Percentiles rank a stretch among this genome's conserved stretches.
Evolutionary conservation across 2,888 invertebrate genomes (phyloP).

Genomic region (Tipula helvola): DNA sequence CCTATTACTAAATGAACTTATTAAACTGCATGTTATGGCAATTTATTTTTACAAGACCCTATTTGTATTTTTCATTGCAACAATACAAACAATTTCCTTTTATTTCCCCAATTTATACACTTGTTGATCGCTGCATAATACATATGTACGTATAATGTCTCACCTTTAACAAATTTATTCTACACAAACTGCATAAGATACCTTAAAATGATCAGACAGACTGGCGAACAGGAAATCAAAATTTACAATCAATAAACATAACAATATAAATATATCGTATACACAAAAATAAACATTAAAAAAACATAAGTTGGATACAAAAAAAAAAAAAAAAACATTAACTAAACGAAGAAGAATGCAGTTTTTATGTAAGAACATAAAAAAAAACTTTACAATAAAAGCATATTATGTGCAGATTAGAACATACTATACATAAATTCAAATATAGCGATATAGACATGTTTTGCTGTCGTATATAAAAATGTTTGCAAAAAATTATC

Average conservation of each 20-base stretch:
- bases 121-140: not conserved
- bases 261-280: not conserved
- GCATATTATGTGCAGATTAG: conserved; percentile 1
- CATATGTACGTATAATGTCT: not conserved
- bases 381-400: not conserved
- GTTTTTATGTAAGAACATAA: not conserved
- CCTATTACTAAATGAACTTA: too few relatives aligned
- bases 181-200: not conserved
- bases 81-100: not conserved
- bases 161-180: not conserved
- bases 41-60: too few relatives aligned
- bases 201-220: not conserved
- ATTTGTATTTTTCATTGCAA: not conserved
- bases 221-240: not conserved
- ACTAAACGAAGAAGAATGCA: not conserved
- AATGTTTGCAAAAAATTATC: not conserved
- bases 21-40: too few relatives aligned
- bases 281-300: not conserved
- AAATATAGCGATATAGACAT: not conserved
- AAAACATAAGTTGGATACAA: not conserved
- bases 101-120: not conserved
- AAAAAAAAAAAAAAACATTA: not conserved
- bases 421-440: not conserved
- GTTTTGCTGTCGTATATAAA: not conserved
- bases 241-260: not conserved